Base-by-base conservation (phyloP, 2,888 invertebrate species). In the Lithosia quadra region DNA sequence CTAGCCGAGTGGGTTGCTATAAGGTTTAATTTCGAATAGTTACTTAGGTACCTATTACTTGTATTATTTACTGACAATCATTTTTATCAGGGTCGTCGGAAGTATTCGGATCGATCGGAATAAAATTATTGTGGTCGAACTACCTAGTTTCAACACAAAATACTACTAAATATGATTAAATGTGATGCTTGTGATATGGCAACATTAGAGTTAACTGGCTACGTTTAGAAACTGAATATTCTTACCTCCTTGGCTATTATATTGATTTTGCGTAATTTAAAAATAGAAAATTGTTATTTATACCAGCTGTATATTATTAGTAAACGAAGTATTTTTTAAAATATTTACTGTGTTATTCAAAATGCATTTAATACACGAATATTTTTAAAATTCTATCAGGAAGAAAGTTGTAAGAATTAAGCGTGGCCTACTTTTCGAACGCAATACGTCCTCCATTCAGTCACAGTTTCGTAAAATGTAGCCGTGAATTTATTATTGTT, bases 381-480 rank as follows among this genome's bases (percentile, higher is more conserved):
- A 73, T 78, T 79, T 80, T 70, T 72, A 33, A 73, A 74, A 81
- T 74, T 73, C 65, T 74, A 71, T 74, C 76, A 71, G 36, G 72
- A 78, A 75, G 76, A 79, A 76, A 80, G 79, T 75, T 75, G 49
- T 58, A 66, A 80, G 60, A 69, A 68, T 62, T 55, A 71, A 67
- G 75, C 76, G 77, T 84, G 77, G 75, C 75, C 77, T 76, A 78
- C 73, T 83, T 87, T 87, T 82, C 69, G 87, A 87, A 87, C 87
- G 86, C 75, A 79, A 71, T 69, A 81, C 69, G 73, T 84, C 84
- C 84, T 86, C 84, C 84, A 86, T 85, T 87, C 81, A 83, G 85
- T 80, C 85, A 85, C 81, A 84, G 84, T 86, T 85, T 86, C 86
- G 86, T 89, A 89, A 88, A 90, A 90, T 90, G 90, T 90, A 90